Evolutionary conservation across 2,113 vertebrate genomes (phyloP), one percentile per base, ranked within the genome.

Genomic region (Sphaerodactylus townsendi): DNA sequence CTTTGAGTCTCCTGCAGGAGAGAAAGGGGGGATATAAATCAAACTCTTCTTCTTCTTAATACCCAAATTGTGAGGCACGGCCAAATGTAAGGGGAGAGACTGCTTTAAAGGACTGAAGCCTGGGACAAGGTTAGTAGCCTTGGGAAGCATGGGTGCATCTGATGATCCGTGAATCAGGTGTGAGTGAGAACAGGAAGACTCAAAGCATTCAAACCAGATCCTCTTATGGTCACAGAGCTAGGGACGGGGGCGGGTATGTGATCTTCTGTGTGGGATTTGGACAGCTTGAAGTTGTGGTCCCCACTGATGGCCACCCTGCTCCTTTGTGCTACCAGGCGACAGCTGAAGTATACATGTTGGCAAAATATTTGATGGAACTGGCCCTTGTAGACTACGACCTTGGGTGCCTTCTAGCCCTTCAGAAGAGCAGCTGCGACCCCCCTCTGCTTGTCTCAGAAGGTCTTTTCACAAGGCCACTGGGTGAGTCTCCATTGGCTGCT

Each of bases 361-460:
- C 98, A 56, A 99, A 99, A 71, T 99, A 99, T 19, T 92, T 99
- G 46, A 98, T 99, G 97, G 99, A 99, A 91, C 92, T 99, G 93
- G 98, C 98, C 0, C 96, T 99, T 3, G n/a, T 96, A 1, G 98
- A 99, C 94, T 99, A 99, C 0, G 93, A 97, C 64, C 98, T 99
- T n/a, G n/a, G 98, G 98, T 98, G 10, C 98, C 99, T 83, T 95
- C 97, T 9, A 95, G 93, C 15, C 99, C 98, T 2, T 99, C 98
- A 2, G 97, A 97, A 93, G 98, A 0, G 98, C 98, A 0, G 98
- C 98, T 1, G 98, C 98, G 0, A 94, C 98, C 0, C 91, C 98
- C 0, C 91, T 98, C 25, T 98, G 97, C 88, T 94, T 99, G 21
- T 96, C 98, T 23, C 98, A 98, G 71, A 97, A 96, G 90, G 80